A percentile compares a stretch with the other conserved stretches of the same genome.
Evolutionary conservation across 2,797 vertebrate genomes (phyloP).

Genomic region (Sciurus carolinensis): DNA sequence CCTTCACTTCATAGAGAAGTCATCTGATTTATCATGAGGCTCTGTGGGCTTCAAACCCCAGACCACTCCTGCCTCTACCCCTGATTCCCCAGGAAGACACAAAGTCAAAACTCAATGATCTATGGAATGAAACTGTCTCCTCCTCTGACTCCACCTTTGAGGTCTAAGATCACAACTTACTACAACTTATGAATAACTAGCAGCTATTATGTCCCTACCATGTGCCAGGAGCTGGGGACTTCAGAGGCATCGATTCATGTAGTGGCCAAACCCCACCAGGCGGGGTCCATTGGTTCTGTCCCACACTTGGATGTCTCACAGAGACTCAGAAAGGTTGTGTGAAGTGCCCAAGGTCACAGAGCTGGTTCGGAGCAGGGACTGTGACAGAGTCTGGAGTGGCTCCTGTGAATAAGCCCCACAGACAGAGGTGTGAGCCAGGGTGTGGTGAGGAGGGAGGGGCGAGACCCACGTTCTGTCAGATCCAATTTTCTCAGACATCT

Average conservation of each 20-base stretch:
- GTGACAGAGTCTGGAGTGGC: background rate
- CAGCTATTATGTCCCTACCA: fast-evolving
- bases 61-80: background rate
- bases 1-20: background rate
- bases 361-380: background rate
- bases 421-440: background rate
- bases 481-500: background rate
- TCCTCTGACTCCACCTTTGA: background rate
- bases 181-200: background rate
- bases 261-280: background rate
- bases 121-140: background rate
- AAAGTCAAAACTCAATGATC: background rate
- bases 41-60: background rate
- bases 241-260: background rate
- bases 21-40: background rate
- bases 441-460: background rate
- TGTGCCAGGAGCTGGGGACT: background rate
- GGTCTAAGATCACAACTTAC: background rate
- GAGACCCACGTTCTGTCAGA: background rate
- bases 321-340: background rate
- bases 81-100: background rate
- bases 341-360: background rate
- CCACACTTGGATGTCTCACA: background rate
- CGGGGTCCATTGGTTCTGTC: background rate
- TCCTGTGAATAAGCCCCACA: background rate